Conservation (phyloP, 2,888 invertebrate species). For the Ectropis crepuscularia region DNA sequence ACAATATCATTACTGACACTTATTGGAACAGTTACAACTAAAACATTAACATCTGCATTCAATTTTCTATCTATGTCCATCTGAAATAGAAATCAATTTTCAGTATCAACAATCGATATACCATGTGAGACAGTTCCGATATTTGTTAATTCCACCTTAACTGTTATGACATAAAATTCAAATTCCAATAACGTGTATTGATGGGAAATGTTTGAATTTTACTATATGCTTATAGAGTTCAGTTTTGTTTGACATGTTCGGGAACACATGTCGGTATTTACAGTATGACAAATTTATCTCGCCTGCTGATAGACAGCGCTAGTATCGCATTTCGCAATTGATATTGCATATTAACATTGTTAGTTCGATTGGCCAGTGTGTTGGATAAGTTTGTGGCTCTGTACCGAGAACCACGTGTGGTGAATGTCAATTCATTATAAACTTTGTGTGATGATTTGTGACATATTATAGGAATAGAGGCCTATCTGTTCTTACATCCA, state of each 20-base stretch:
- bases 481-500: constrained; percentile 73
- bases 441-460: constrained; percentile 84
- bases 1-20: constrained; percentile 34
- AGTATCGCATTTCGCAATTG: too few species aligned
- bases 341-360: too few species aligned
- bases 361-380: too few species aligned
- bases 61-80: constrained; percentile 27
- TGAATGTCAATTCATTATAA: constrained; percentile 84
- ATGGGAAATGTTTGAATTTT: constrained; percentile 36
- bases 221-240: constrained; percentile 41
- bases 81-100: constrained; percentile 33
- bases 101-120: constrained; percentile 36
- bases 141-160: constrained; percentile 26
- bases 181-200: constrained; percentile 35
- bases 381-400: too few species aligned
- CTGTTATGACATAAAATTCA: constrained; percentile 30
- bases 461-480: constrained; percentile 80
- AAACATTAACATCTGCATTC: constrained; percentile 8
- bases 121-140: constrained; percentile 26
- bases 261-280: constrained; percentile 52
- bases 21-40: constrained; percentile 24
- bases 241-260: constrained; percentile 44
- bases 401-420: constrained; percentile 69
- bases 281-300: too few species aligned
- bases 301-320: too few species aligned